Evolutionary conservation across 2,888 invertebrate species (phyloP).

Genomic region (Bursaphelenchus okinawaensis): DNA sequence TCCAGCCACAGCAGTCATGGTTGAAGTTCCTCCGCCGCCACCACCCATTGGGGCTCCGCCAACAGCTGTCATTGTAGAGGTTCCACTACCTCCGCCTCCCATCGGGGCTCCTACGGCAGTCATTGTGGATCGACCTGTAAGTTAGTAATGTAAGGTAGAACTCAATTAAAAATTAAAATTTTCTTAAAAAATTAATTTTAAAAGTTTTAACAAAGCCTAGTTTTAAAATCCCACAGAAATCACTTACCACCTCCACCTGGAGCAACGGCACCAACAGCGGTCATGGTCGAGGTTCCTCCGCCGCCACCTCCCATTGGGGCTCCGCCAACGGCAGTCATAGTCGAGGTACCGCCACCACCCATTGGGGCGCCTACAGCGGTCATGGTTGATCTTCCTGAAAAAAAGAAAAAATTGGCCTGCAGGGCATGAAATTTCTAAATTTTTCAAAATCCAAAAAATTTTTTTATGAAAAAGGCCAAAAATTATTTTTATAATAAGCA

Average conservation of each 20-base stretch:
- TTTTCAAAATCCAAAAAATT: no score
- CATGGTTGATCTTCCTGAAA: constrained; percentile 7
- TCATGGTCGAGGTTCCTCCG: constrained; percentile 8
- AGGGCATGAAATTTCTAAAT: no score
- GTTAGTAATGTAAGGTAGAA: no score
- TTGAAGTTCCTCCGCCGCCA: background rate
- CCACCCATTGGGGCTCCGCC: background rate
- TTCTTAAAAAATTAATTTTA: no score
- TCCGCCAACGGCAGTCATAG: constrained; percentile 12
- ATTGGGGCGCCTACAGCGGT: constrained; percentile 13
- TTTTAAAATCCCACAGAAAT: no score
- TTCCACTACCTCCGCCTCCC: background rate
- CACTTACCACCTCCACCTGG: no score
- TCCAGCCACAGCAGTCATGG: constrained; percentile 7
- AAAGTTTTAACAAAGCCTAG: no score
- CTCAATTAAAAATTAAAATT: no score
- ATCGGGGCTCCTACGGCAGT: background rate
- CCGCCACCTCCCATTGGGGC: background rate
- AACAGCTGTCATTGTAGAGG: constrained; percentile 13
- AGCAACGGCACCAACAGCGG: constrained; percentile 11
- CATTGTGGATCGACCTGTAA: constrained; percentile 7
- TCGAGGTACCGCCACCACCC: constrained; percentile 12
- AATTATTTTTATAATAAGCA: no score
- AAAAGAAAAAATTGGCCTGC: no score
- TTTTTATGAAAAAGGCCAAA: no score